phyloP scores from a whole-genome alignment of 1,140 invertebrate species.

The Zaprionus camerounensis region DNA sequence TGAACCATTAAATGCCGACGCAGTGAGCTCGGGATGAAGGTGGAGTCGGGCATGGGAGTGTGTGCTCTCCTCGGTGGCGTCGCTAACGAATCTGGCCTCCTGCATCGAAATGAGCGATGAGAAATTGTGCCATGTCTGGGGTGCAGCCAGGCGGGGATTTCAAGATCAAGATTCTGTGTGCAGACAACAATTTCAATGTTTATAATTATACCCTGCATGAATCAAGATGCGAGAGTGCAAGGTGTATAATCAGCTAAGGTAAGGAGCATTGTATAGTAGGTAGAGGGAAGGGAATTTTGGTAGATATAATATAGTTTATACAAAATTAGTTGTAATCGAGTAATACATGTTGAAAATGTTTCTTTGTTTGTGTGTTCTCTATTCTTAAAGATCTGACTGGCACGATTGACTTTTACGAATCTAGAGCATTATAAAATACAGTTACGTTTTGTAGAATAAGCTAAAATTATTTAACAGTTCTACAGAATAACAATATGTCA shows the following conservation, averaged over 20 bases:
- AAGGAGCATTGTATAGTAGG: not conserved
- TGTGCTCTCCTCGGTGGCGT: not conserved
- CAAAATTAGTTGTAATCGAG: no score
- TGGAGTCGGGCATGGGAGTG: not conserved
- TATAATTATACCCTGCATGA: constrained; percentile 52
- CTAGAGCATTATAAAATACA: no score
- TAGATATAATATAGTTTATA: no score
- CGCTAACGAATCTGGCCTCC: constrained; percentile 56
- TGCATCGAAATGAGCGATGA: constrained; percentile 73
- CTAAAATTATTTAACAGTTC: no score
- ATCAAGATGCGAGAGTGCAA: not conserved
- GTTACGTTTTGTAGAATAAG: no score
- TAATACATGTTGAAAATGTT: no score
- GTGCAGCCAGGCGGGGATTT: constrained; percentile 37
- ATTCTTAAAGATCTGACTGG: no score
- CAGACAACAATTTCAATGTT: constrained; percentile 55
- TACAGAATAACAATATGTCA: no score
- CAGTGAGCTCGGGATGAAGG: not conserved
- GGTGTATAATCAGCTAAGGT: not conserved
- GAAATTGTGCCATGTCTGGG: constrained; percentile 75
- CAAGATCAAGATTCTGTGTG: constrained; percentile 63
- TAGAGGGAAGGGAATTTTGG: no score
- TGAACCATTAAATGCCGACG: constrained; percentile 23
- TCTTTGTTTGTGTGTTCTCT: no score
- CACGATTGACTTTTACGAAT: no score